Percentiles rank a stretch among this genome's conserved stretches.
phyloP scores from a whole-genome alignment of 2,113 vertebrate species.

The Megaptera novaeangliae region DNA sequence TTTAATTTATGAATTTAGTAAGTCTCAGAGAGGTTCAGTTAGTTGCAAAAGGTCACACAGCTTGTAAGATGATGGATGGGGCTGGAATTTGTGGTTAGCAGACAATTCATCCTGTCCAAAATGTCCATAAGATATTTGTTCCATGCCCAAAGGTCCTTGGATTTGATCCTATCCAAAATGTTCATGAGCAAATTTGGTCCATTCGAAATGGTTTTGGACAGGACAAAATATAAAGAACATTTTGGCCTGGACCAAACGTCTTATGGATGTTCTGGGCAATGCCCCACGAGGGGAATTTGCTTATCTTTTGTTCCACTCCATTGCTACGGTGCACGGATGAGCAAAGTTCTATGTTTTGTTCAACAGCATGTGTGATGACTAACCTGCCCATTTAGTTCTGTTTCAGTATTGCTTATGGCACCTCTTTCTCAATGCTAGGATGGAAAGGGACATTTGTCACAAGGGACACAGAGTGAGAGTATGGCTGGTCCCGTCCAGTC shows the following conservation, averaged over 20 bases:
- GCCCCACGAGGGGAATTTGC: not conserved
- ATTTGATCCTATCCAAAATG: not conserved
- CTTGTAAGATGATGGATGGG: not conserved
- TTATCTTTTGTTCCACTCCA: not conserved
- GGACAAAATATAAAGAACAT: not conserved
- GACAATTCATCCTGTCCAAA: not conserved
- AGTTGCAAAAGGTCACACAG: not conserved
- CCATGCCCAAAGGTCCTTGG: not conserved
- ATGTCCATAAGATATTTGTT: not conserved
- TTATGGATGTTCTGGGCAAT: not conserved
- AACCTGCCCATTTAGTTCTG: not conserved
- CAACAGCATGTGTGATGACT: not conserved
- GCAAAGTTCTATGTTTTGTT: not conserved
- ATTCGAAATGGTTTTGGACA: not conserved
- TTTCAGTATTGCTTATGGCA: not conserved
- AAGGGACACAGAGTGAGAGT: not conserved
- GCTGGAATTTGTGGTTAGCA: not conserved
- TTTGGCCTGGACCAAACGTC: not conserved
- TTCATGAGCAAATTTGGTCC: not conserved
- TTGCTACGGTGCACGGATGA: accelerated
- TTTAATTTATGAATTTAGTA: not conserved
- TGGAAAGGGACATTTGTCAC: not conserved
- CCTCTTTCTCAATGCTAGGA: not conserved
- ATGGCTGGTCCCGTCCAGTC: not conserved
- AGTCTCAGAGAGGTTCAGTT: not conserved